Evolutionary conservation across 2,888 invertebrate species (phyloP).

Genomic region (Ditylenchus weischeri): DNA sequence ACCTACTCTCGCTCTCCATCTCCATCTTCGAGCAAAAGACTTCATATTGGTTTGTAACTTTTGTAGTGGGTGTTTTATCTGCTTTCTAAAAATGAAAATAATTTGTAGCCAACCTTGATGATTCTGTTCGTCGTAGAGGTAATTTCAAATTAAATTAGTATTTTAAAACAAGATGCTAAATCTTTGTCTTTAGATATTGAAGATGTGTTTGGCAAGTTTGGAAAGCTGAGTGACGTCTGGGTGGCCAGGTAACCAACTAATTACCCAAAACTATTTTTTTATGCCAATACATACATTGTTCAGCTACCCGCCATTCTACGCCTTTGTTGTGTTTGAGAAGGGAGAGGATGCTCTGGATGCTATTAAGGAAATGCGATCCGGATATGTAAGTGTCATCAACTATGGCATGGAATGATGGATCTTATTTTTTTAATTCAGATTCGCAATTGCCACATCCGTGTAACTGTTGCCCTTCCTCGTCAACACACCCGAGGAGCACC

Average conservation of each 20-base stretch:
- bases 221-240: slow-evolving; percentile 34
- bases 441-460: slow-evolving; percentile 14
- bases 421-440: background rate
- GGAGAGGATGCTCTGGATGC: slow-evolving; percentile 35
- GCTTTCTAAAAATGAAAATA: background rate
- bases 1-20: slow-evolving; percentile 31
- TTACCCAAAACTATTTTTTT: background rate
- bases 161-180: background rate
- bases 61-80: background rate
- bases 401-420: background rate
- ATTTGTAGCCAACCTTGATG: slow-evolving; percentile 32
- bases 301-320: slow-evolving; percentile 42
- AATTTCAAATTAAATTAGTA: slow-evolving; percentile 27
- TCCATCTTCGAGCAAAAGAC: slow-evolving; percentile 25
- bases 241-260: slow-evolving; percentile 24
- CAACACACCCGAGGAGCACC: slow-evolving; percentile 16
- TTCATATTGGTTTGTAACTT: slow-evolving; percentile 28
- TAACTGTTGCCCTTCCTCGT: slow-evolving; percentile 12
- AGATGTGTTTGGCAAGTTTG: slow-evolving; percentile 25
- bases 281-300: background rate
- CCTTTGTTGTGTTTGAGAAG: slow-evolving; percentile 36
- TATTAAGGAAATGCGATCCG: slow-evolving; percentile 36
- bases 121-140: slow-evolving; percentile 35
- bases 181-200: slow-evolving; percentile 8
- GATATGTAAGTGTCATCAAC: slow-evolving; percentile 9